Evolutionary conservation across 2,113 vertebrate genomes (phyloP), one percentile per base, ranked within the genome.

Genomic region (Callocephalon fimbriatum): DNA sequence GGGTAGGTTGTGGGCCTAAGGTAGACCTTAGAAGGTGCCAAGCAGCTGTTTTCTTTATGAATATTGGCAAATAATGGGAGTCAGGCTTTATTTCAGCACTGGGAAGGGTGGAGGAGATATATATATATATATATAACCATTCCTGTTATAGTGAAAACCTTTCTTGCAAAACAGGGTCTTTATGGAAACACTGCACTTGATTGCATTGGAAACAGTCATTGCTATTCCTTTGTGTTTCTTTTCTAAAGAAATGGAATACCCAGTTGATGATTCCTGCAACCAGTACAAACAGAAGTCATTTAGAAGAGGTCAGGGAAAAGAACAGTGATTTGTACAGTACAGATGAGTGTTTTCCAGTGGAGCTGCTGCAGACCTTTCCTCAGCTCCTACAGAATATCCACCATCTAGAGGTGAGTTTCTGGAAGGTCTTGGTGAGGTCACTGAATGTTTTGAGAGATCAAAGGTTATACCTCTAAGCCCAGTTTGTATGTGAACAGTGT

Each of bases 301-400:
- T 67, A 31, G 32, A 67, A 59, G 40, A 18, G 72, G 23, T 5
- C 25, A 35, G 53, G 25, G 78, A 47, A 35, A 61, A 85, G 5
- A 66, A 26, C 48, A 1, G 23, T 76, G 51, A 66, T 54, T 90
- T 68, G 35, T 71, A 82, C 26, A 19, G 14, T 53, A 27, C 2
- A 6, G 86, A 22, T 15, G 20, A n/a, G 70, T 65, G 95, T 50
- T 95, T 99, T 68, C 98, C 99, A n/a, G 72, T 99, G 92, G 98
- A 99, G 83, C 98, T 99, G 53, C 89, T 99, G 63, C 95, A 93
- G 61, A 98, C 98, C 15, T 99, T 99, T 68, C 45, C 98, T 82
- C 98, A 99, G 89, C 98, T 99, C 47, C 91, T 99, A 94, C 78
- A 99, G 82, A 99, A 99, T 74, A 98, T 99, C 48, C 98, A 99